These are phyloP conservation scores for Amphibalanus amphitrite DNA, from an alignment of 1,140 invertebrate genomes.

Conservation along the genomic window DNA sequence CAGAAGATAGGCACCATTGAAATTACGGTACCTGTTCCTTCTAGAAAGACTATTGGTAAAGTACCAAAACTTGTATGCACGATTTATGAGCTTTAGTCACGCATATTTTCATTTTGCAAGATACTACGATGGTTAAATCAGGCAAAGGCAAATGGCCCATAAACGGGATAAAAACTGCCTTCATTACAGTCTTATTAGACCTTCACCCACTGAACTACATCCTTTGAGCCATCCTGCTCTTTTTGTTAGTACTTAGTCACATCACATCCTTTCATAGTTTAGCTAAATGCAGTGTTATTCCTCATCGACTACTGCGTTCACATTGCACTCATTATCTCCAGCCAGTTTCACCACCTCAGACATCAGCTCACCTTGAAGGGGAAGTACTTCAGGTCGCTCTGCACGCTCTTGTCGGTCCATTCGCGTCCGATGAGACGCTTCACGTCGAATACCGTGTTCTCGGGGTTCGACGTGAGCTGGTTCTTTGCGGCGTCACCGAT, in stretches of 20 bases:
- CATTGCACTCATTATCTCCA: too few relatives aligned
- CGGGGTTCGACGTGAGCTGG: slow-evolving; percentile 91
- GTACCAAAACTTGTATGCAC: too few relatives aligned
- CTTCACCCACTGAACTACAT: neutral
- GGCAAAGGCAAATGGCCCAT: too few relatives aligned
- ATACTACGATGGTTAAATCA: too few relatives aligned
- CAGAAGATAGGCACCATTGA: too few relatives aligned
- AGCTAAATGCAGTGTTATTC: neutral
- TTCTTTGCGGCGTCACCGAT: too few relatives aligned
- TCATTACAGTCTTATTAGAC: neutral
- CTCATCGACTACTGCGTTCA: neutral
- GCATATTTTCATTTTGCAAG: too few relatives aligned
- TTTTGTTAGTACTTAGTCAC: neutral
- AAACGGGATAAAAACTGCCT: too few relatives aligned
- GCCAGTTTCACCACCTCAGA: too few relatives aligned
- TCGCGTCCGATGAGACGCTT: slow-evolving; percentile 91
- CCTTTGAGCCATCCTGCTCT: neutral
- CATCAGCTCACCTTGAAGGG: slow-evolving; percentile 51
- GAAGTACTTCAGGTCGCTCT: slow-evolving; percentile 88
- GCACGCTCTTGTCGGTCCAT: slow-evolving; percentile 74
- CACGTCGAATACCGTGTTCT: slow-evolving; percentile 93
- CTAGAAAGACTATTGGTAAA: too few relatives aligned
- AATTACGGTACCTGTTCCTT: too few relatives aligned
- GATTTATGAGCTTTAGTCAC: too few relatives aligned
- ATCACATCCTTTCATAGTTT: neutral